Evolutionary conservation across 2,113 vertebrate species (phyloP).

Genomic region (Oncorhynchus gorbuscha): DNA sequence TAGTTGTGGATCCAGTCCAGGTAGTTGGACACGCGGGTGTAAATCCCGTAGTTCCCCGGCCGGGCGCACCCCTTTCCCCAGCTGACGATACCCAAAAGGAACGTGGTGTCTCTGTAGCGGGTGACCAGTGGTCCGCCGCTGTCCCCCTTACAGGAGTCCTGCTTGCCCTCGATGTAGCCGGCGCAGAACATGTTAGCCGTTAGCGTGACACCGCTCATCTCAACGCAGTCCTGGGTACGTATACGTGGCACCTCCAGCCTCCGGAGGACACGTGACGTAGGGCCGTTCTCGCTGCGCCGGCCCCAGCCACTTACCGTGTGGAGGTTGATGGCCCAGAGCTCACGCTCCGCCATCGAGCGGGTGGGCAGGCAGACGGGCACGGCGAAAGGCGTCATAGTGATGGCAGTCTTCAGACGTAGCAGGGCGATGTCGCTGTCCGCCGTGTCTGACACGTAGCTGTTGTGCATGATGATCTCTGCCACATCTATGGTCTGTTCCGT

Average conservation of each 20-base stretch:
- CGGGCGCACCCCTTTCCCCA: constrained; percentile 92
- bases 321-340: constrained; percentile 72
- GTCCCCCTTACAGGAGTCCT: constrained; percentile 92
- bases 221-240: constrained; percentile 79
- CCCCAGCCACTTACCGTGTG: constrained; percentile 94
- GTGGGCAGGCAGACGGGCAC: constrained; percentile 85
- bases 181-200: constrained; percentile 96
- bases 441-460: constrained; percentile 56
- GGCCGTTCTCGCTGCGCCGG: constrained; percentile 77
- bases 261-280: constrained; percentile 75
- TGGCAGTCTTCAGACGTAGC: constrained; percentile 66
- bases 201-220: constrained; percentile 70
- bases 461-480: constrained; percentile 65
- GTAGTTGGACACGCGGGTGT: constrained; percentile 88
- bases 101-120: constrained; percentile 79
- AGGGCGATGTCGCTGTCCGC: constrained; percentile 87
- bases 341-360: constrained; percentile 64
- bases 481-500: constrained; percentile 78
- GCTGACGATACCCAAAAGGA: constrained; percentile 89
- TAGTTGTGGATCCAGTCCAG: constrained; percentile 77
- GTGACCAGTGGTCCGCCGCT: constrained; percentile 91
- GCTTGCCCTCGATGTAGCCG: constrained; percentile 79
- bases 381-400: constrained; percentile 71
- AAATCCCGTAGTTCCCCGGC: constrained; percentile 84
- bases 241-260: constrained; percentile 80